phyloP scores from a whole-genome alignment of 2,797 vertebrate genomes.

The Diplodus puntazzo region DNA sequence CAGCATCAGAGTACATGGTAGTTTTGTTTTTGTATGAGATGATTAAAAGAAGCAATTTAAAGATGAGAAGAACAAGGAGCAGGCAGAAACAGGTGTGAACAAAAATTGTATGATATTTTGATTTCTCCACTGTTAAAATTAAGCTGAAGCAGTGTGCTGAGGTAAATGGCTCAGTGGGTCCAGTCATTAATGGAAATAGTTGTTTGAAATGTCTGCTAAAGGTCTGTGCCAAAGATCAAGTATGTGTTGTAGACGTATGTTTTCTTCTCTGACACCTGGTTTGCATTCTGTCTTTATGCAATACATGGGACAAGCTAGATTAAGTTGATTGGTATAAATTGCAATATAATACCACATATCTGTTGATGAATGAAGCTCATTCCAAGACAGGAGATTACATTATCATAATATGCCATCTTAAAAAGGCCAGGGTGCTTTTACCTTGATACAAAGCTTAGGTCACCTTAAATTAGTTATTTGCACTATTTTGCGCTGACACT shows the following conservation, averaged over 20 bases:
- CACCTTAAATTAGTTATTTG: not conserved
- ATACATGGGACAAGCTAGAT: not conserved
- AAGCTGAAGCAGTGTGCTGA: not conserved
- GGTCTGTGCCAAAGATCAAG: not conserved
- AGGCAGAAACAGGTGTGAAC: too few relatives aligned
- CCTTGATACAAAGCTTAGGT: not conserved
- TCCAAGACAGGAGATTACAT: not conserved
- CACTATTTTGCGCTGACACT: constrained; percentile 1
- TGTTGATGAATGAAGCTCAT: constrained; percentile 8
- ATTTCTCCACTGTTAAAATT: not conserved
- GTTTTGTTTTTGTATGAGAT: too few relatives aligned
- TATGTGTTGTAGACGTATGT: not conserved
- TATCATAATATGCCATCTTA: not conserved
- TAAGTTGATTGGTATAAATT: not conserved
- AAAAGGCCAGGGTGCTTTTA: not conserved
- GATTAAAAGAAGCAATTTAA: too few relatives aligned
- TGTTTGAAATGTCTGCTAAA: not conserved
- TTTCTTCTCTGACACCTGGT: not conserved
- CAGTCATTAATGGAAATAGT: not conserved
- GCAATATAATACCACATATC: not conserved
- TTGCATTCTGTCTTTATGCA: constrained; percentile 1
- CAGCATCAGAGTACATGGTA: too few relatives aligned
- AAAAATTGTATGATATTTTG: not conserved
- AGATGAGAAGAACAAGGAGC: too few relatives aligned
- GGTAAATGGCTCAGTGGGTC: not conserved